Evolutionary conservation across 2,113 vertebrate species (phyloP).

Genomic region (Macroglossus sobrinus): DNA sequence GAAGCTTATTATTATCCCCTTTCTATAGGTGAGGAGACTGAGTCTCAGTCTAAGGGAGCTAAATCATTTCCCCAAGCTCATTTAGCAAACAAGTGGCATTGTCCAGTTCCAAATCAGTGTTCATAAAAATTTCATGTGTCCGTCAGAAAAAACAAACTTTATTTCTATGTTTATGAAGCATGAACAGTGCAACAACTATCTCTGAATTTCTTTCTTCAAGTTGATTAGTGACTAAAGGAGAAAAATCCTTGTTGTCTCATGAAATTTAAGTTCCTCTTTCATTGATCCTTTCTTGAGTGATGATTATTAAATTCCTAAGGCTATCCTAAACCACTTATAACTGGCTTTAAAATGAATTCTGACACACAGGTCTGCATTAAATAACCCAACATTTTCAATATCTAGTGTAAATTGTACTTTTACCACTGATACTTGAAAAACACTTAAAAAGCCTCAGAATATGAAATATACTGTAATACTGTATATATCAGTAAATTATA

Average conservation of each 20-base stretch:
- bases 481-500: constrained; percentile 24
- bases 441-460: constrained; percentile 10
- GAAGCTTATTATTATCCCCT: not conserved
- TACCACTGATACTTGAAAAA: constrained; percentile 23
- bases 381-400: constrained; percentile 35
- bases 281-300: not conserved
- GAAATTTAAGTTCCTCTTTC: not conserved
- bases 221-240: not conserved
- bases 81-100: not conserved
- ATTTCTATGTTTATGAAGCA: not conserved
- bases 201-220: not conserved
- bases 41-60: not conserved
- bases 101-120: not conserved
- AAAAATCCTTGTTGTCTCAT: not conserved
- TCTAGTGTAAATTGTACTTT: not conserved
- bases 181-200: not conserved
- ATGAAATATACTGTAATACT: constrained; percentile 39
- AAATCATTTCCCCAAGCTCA: not conserved
- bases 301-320: not conserved
- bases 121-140: not conserved
- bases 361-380: not conserved
- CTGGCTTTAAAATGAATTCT: constrained; percentile 14
- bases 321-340: not conserved
- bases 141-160: not conserved
- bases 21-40: not conserved